Base-by-base conservation (phyloP, 2,888 invertebrate species). In the Hipparchia sbordonii region DNA sequence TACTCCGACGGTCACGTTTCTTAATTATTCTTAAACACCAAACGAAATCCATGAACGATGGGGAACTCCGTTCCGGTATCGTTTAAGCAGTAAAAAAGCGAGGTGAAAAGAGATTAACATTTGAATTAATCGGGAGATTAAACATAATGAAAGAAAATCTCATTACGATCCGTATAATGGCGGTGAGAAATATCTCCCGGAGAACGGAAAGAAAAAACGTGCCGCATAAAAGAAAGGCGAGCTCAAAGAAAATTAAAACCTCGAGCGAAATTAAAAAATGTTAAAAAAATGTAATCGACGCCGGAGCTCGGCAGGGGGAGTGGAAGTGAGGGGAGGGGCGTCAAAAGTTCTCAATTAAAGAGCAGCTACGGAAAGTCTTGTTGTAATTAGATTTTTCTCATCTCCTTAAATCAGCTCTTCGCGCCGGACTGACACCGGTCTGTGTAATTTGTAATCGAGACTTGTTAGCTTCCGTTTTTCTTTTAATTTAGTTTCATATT, bases 121-220 rank as follows among this genome's bases (percentile, higher is more conserved):
- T 93, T 91, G 92, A 93, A 93, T 93, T 93, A 93, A 93, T 93
- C 93, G 93, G 92, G 84, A 93, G 93, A 93, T 93, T 93, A 93
- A 93, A 91, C 93, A 93, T 93, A 93, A 93, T 93, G 93, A 93
- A 93, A 92, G 92, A 91, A 93, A 93, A 93, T 93, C 93, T 93
- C 93, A 93, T 93, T 93, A 93, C 89, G 85, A 83, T 82, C 86
- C 84, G 91, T 89, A 91, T 92, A 93, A 93, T 92, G 89, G 93
- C 89, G 89, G 91, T 89, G 92, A 91, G 91, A 93, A 92, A 90
- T 89, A 91, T 89, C 86, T 86, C 85, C 81, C 81, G 82, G 84
- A 82, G 85, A 86, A 83, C 85, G 86, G 85, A 85, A 87, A 87
- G 85, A 88, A 87, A 88, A 85, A 88, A 87, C 80, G 85, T 81